These are phyloP conservation scores for Planiliza haematocheilus DNA, from an alignment of 2,113 vertebrate genomes.

Conservation along the genomic window DNA sequence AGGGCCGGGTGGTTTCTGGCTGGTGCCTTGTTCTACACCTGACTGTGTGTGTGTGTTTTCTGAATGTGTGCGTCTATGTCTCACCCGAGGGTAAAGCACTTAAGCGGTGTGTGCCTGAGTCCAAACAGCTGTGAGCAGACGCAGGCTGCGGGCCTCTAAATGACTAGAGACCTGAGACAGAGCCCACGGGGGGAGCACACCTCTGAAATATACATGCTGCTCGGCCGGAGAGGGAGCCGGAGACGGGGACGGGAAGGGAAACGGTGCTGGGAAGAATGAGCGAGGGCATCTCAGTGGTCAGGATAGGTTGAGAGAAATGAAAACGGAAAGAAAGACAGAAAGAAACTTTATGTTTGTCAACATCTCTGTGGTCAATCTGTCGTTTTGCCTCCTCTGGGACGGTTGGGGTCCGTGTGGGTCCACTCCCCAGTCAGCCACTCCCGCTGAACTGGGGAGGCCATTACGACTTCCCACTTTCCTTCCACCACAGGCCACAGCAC, in stretches of 20 bases:
- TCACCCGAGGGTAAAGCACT: constrained; percentile 85
- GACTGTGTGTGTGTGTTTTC: constrained; percentile 37
- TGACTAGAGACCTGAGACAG: constrained; percentile 72
- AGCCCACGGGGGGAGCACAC: constrained; percentile 66
- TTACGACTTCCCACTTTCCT: constrained; percentile 42
- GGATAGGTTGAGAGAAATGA: neutral
- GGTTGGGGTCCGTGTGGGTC: constrained; percentile 37
- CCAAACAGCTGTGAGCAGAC: constrained; percentile 84
- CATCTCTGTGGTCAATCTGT: constrained; percentile 40
- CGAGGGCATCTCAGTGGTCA: constrained; percentile 31
- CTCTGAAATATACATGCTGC: constrained; percentile 83
- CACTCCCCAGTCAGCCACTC: constrained; percentile 47
- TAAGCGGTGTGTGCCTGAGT: constrained; percentile 83
- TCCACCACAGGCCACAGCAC: constrained; percentile 58
- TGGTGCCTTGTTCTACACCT: constrained; percentile 59
- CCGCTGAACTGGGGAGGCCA: constrained; percentile 62
- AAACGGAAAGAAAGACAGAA: neutral
- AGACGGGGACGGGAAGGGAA: constrained; percentile 5
- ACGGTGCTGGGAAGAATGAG: constrained; percentile 18
- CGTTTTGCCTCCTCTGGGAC: constrained; percentile 56
- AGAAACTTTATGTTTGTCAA: constrained; percentile 44
- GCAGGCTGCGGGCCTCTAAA: constrained; percentile 71
- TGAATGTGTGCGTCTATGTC: constrained; percentile 58
- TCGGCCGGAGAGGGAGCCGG: constrained; percentile 38
- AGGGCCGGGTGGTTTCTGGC: constrained; percentile 19